These are phyloP conservation scores for Mactromeris polynyma DNA, from an alignment of 2,888 invertebrate genomes.

Conservation along the genomic window DNA sequence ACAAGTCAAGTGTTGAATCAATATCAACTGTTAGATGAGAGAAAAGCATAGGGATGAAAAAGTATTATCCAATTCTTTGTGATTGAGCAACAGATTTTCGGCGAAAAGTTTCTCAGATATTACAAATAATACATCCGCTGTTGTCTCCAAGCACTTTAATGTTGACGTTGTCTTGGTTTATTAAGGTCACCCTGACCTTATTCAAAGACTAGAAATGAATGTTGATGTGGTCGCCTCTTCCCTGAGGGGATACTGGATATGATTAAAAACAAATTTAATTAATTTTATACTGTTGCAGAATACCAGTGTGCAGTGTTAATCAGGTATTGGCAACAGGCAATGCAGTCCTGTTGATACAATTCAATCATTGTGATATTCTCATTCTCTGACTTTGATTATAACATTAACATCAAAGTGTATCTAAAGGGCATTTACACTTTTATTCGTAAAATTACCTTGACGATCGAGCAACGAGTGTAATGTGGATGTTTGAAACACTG, in stretches of 20 bases:
- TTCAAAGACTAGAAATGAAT: neutral
- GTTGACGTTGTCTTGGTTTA: neutral
- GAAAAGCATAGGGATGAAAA: neutral
- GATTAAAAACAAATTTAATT: neutral
- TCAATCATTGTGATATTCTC: no score
- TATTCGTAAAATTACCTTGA: no score
- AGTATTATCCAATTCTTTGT: neutral
- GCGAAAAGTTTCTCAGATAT: neutral
- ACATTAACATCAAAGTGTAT: no score
- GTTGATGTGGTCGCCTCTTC: neutral
- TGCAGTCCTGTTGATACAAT: no score
- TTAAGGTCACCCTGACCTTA: neutral
- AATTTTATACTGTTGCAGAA: neutral
- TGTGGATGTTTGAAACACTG: no score
- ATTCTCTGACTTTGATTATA: no score
- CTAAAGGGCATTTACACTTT: no score
- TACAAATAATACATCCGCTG: neutral
- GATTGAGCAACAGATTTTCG: neutral
- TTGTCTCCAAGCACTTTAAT: neutral
- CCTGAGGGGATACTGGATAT: neutral
- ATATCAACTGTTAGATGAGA: neutral
- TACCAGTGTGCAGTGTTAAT: neutral
- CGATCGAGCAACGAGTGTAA: no score
- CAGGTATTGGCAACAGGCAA: no score
- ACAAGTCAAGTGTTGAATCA: neutral